Percentiles rank a stretch among this genome's conserved stretches.
These are phyloP conservation scores for Syrista parreyssii DNA, from an alignment of 2,888 invertebrate genomes.

Conservation along the genomic window DNA sequence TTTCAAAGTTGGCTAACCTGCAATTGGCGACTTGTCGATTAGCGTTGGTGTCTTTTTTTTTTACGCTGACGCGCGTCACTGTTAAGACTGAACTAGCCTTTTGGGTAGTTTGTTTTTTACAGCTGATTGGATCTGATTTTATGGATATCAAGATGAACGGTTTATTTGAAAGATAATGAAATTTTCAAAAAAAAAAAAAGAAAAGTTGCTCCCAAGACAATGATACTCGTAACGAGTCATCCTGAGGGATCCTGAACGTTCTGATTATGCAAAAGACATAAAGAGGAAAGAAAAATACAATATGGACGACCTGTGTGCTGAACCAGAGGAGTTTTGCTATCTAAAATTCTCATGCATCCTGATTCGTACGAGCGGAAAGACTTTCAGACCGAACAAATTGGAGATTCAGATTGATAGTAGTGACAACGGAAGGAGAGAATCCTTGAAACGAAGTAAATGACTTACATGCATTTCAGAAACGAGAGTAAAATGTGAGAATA, in stretches of 20 bases:
- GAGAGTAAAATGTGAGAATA: not conserved
- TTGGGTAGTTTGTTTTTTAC: not conserved
- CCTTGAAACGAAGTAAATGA: not conserved
- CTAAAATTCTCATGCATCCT: not conserved
- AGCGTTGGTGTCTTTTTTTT: not conserved
- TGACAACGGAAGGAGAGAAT: not conserved
- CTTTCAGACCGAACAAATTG: not conserved
- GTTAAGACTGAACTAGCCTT: not conserved
- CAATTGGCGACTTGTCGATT: not conserved
- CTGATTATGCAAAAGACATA: not conserved
- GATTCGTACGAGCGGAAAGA: not conserved
- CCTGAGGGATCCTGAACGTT: no score
- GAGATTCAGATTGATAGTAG: not conserved
- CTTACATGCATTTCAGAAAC: not conserved
- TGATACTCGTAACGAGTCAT: not conserved
- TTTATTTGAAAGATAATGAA: not conserved
- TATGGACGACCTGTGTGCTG: not conserved
- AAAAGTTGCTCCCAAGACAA: not conserved
- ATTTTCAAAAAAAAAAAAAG: not conserved
- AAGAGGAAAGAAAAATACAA: not conserved
- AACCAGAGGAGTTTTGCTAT: not conserved
- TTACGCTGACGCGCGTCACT: not conserved
- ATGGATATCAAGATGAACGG: not conserved
- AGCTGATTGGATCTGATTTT: not conserved
- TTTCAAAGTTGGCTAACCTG: not conserved